Evolutionary conservation across 2,797 vertebrate genomes (phyloP).

Genomic region (Bovichtus diacanthus): DNA sequence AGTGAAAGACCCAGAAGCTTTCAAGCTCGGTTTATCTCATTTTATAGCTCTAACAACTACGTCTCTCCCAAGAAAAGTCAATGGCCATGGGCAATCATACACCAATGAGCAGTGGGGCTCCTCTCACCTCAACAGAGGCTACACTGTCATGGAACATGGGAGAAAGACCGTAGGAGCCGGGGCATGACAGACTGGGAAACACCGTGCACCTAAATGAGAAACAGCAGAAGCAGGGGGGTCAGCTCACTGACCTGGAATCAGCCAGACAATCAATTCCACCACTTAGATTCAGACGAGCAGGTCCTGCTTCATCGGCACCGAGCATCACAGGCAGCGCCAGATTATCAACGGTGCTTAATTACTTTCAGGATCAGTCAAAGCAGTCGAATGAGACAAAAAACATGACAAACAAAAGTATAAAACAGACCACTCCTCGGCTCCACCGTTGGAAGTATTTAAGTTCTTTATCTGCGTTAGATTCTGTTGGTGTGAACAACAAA

Average conservation of each 20-base stretch:
- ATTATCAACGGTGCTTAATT: slow-evolving; percentile 28
- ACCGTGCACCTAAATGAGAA: slow-evolving; percentile 59
- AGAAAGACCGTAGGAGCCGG: slow-evolving; percentile 1
- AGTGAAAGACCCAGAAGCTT: slow-evolving; percentile 61
- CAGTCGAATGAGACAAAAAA: slow-evolving; percentile 12
- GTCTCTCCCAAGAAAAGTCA: slow-evolving; percentile 49
- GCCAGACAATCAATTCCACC: slow-evolving; percentile 69
- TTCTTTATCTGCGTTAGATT: not conserved
- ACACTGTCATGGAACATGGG: slow-evolving; percentile 45
- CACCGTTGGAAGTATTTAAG: not conserved
- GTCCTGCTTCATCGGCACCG: slow-evolving; percentile 33
- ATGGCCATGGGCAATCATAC: slow-evolving; percentile 40
- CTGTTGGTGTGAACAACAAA: not conserved
- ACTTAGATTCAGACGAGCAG: slow-evolving; percentile 54
- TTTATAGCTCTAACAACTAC: slow-evolving; percentile 59
- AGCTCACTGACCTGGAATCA: slow-evolving; percentile 76
- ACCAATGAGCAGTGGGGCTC: slow-evolving; percentile 31
- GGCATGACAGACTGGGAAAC: slow-evolving; percentile 49
- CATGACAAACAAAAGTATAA: not conserved
- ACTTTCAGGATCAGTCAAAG: slow-evolving; percentile 21
- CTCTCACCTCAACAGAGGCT: slow-evolving; percentile 46
- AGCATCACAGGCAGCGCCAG: slow-evolving; percentile 19
- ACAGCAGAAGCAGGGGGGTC: slow-evolving; percentile 21
- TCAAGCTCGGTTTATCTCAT: slow-evolving; percentile 65
- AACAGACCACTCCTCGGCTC: not conserved